Evolutionary conservation across 2,113 vertebrate species (phyloP), one percentile per base, ranked within the genome.

Genomic region (Sphaerodactylus townsendi): DNA sequence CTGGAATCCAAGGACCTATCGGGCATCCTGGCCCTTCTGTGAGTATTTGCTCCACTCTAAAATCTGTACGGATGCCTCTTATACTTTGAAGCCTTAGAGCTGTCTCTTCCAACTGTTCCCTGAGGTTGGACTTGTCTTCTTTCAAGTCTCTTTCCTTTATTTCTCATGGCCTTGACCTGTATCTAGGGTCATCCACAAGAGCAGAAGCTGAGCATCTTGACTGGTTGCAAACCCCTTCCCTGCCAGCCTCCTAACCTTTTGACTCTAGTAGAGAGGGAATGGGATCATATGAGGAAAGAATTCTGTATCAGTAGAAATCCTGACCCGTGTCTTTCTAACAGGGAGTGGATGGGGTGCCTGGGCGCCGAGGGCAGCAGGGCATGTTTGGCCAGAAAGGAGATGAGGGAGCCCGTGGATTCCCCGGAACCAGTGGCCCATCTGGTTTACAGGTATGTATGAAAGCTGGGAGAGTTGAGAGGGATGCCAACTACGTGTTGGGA

Each of bases 351-450:
- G 98, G 98, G 10, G 97, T 98, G 77, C 94, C 96, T 48, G 98
- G 98, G 8, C 97, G 96, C 66, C 96, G 97, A 25, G 98, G 98
- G 70, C 97, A 98, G 89, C 97, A 98, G 84, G 98, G 98, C 28
- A 97, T 98, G 96, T 95, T 96, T 2, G 98, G 98, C 1, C 95
- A 96, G 56, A 99, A 99, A 90, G 98, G 98, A 84, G 98, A 99
- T 46, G 98, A 99, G 83, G 98, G 98, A 77, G 50, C 79, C 0
- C 94, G 97, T 84, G 98, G 98, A 50, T 97, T 97, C 48, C 93
- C 95, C 39, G 98, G 98, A 10, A 71, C 92, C 10, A 91, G 87
- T 1, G 98, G 98, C 6, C 97, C 98, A 48, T 84, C 91, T 25
- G 98, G 98, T 72, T 94, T 98, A 44, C 98, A 99, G 96, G 98